Conservation (phyloP, 2,113 vertebrate genomes). For the Paralichthys olivaceus region DNA sequence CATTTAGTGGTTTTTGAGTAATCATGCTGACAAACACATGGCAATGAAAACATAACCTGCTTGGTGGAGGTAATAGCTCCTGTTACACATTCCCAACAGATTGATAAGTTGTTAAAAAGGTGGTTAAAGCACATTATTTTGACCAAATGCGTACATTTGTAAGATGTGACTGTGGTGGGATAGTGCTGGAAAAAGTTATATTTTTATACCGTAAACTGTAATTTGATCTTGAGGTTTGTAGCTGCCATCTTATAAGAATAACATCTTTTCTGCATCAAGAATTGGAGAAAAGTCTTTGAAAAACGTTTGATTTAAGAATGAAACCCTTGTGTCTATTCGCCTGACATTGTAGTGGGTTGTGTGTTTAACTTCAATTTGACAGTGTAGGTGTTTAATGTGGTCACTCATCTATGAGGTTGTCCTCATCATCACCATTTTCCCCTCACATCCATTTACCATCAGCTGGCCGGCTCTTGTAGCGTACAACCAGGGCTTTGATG, state of each 20-base stretch:
- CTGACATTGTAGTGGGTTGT: background rate
- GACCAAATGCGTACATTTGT: too few species aligned
- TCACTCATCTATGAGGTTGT: constrained; percentile 8
- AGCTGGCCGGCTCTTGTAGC: constrained; percentile 15
- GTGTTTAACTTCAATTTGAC: background rate
- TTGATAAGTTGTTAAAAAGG: too few species aligned
- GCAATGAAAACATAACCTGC: too few species aligned
- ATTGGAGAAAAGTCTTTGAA: background rate
- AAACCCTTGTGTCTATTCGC: background rate
- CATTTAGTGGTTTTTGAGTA: too few species aligned
- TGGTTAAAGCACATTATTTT: too few species aligned
- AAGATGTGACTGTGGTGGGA: too few species aligned
- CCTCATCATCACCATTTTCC: background rate
- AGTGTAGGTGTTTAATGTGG: background rate
- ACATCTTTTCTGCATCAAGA: background rate
- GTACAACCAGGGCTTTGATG: constrained; percentile 1
- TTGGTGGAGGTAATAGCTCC: too few species aligned
- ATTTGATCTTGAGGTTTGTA: too few species aligned
- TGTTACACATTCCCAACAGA: too few species aligned
- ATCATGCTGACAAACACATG: too few species aligned
- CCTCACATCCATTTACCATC: background rate
- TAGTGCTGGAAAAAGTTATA: too few species aligned
- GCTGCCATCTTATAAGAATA: background rate
- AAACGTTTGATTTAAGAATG: background rate
- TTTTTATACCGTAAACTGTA: too few species aligned